Evolutionary conservation across 2,113 vertebrate genomes (phyloP).

Genomic region (Nasalis larvatus): DNA sequence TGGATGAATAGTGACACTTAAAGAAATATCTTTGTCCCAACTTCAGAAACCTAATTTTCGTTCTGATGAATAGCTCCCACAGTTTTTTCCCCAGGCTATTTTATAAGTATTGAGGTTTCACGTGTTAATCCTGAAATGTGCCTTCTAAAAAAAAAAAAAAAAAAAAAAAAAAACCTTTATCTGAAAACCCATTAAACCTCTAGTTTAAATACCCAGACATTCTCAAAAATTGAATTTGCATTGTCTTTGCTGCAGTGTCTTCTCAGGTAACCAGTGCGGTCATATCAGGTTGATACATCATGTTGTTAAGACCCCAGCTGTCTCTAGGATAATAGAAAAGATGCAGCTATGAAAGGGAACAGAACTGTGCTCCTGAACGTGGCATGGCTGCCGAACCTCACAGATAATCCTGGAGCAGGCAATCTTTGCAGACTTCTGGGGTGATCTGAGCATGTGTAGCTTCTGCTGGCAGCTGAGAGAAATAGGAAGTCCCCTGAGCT

Average conservation of each 20-base stretch:
- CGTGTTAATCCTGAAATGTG: background rate
- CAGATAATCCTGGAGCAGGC: background rate
- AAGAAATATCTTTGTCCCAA: background rate
- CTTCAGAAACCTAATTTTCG: conserved; percentile 48
- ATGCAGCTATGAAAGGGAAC: background rate
- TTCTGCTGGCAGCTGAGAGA: background rate
- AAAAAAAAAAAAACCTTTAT: background rate
- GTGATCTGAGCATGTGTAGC: background rate
- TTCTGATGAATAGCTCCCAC: background rate
- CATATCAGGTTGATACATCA: background rate
- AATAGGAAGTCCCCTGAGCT: background rate
- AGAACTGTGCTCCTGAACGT: background rate
- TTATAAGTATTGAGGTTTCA: background rate
- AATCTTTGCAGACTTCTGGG: background rate
- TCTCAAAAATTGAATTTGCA: conserved; percentile 1
- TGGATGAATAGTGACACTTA: conserved; percentile 7
- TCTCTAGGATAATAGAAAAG: background rate
- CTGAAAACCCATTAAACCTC: background rate
- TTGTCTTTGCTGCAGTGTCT: background rate
- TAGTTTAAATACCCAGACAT: background rate
- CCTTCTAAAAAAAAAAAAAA: background rate
- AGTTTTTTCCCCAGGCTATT: background rate
- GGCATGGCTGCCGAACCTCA: background rate
- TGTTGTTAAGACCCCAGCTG: background rate
- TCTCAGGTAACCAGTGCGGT: background rate